Base-by-base conservation (phyloP, 2,888 invertebrate genomes). In the Ophion ventricosus region DNA sequence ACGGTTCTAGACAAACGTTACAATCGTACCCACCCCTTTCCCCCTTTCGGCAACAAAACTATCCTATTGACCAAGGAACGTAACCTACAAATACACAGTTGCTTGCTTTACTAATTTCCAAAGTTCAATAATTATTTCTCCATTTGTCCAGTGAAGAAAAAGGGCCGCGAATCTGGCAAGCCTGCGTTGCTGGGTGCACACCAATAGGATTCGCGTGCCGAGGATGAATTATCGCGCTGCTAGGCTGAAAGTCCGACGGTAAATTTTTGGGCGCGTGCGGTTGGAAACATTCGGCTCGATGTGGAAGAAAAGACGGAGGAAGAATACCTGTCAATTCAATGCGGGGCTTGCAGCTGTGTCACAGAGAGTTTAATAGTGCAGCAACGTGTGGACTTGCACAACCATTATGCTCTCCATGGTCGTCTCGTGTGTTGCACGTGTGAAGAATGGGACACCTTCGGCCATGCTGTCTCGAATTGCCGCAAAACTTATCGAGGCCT, bases 261-360 rank as follows among this genome's bases (percentile, higher is more conserved):
- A 84, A 72, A 77, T 84, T 80, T 80, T 77, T 72, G 61, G 76
- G 57, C 80, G 35, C 80, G 83, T 83, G 80, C 79, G 83, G 83
- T 80, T 63, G 80, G 80, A 66, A 80, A 72, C 83, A 83, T 70
- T 70, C 56, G 63, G 70, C 67, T 72, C 64, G 59, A 25, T 26
- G 75, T 2, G 74, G n/a, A 66, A 66, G 61, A 29, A 26, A 35
- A 54, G 10, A 57, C n/a, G 57, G 5, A 20, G 20, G 57, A 23
- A 57, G 8, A 57, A 20, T 57, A 57, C 7, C 25, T 2, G 61
- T 26, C 61, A 57, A 57, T 3, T 57, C 26, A 26, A 61, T 26
- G 25, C 56, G 23, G 23, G n/a, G 23, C 25, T 25, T 35, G 63
- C 63, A 63, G 63, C 63, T 63, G 63, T 35, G 63, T 17, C 63